Evolutionary conservation across 2,113 vertebrate species (phyloP).

Genomic region (Petrocephalus zakoni): DNA sequence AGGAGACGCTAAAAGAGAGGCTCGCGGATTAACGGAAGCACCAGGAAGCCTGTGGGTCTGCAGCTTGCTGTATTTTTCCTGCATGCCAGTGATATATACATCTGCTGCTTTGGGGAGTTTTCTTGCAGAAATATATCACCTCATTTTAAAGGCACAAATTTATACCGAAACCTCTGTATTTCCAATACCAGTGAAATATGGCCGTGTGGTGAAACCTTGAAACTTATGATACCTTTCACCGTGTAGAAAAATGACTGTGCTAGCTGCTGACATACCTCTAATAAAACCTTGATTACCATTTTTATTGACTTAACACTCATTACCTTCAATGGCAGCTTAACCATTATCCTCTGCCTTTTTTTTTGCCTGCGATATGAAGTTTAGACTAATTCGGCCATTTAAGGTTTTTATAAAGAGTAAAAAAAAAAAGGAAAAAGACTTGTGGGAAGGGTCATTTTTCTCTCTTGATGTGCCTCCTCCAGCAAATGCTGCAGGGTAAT

Average conservation of each 20-base stretch:
- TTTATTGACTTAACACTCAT: conserved; percentile 10
- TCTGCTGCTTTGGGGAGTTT: neutral
- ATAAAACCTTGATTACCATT: conserved; percentile 15
- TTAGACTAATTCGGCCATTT: conserved; percentile 1
- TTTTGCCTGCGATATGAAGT: neutral
- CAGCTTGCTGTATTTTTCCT: neutral
- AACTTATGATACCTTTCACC: neutral
- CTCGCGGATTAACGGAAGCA: neutral
- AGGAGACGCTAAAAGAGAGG: neutral
- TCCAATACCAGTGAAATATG: neutral
- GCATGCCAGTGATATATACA: neutral
- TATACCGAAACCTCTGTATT: neutral
- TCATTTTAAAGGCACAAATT: neutral
- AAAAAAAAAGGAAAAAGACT: neutral
- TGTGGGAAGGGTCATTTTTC: neutral
- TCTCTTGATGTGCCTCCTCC: neutral
- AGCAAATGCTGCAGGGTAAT: neutral
- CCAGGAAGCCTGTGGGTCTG: neutral
- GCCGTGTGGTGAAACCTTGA: neutral
- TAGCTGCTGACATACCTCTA: neutral
- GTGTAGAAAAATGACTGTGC: neutral
- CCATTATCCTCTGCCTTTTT: neutral
- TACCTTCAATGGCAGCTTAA: neutral
- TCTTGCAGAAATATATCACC: neutral
- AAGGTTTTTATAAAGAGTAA: neutral